Evolutionary conservation across 2,113 vertebrate species (phyloP).

Genomic region (Thalassoma bifasciatum): DNA sequence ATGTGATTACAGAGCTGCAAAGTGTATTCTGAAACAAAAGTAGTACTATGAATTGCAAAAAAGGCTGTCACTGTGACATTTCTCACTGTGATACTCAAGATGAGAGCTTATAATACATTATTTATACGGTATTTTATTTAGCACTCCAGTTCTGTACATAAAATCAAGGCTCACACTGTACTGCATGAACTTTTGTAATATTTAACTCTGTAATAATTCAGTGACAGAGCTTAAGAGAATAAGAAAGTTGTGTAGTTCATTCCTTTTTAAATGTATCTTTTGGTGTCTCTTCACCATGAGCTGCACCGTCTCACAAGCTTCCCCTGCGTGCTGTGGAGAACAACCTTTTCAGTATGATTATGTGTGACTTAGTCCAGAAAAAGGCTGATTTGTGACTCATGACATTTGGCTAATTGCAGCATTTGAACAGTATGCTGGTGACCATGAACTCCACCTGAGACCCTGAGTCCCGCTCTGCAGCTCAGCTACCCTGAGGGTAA

Average conservation of each 20-base stretch:
- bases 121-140: background rate
- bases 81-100: constrained; percentile 3
- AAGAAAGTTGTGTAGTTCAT: background rate
- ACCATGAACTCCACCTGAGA: constrained; percentile 41
- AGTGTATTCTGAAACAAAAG: constrained; percentile 5
- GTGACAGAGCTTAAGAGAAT: background rate
- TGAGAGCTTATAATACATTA: background rate
- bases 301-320: constrained; percentile 20
- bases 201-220: background rate
- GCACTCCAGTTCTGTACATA: background rate
- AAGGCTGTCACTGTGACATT: constrained; percentile 13
- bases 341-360: constrained; percentile 68
- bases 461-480: constrained; percentile 18
- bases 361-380: constrained; percentile 46
- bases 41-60: constrained; percentile 22
- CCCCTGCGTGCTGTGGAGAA: constrained; percentile 49
- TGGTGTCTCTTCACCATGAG: constrained; percentile 4
- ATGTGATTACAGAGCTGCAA: constrained; percentile 1
- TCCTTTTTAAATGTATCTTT: background rate
- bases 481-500: constrained; percentile 49
- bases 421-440: constrained; percentile 47
- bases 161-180: background rate
- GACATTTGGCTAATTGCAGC: constrained; percentile 75
- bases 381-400: constrained; percentile 60
- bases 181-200: background rate